Evolutionary conservation across 2,797 vertebrate species (phyloP), one percentile per base, ranked within the genome.

Genomic region (Denticeps clupeoides): DNA sequence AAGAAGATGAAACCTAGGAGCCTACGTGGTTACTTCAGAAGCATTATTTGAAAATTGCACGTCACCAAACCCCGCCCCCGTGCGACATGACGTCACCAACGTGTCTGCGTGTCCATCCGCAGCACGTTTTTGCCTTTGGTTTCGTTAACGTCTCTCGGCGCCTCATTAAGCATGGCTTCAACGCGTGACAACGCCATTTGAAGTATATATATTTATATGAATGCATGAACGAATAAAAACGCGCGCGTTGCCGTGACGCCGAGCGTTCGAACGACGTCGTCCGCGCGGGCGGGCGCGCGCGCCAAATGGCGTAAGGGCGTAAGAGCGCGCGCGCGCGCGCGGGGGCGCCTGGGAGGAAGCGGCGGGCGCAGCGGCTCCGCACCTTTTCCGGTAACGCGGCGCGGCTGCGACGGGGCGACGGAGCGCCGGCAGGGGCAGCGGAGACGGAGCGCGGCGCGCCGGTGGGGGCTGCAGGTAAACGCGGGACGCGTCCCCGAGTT

Each of bases 351-450:
- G 53, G 77, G 74, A 81, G 84, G 84, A 87, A 87, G 84, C 84
- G 79, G 82, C 78, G 70, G 77, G 69, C 76, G 80, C 76, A 76
- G 70, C 65, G 52, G 77, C 79, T 83, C 81, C 83, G 81, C 84
- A 82, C 84, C 83, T 86, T 84, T 87, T 87, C 84, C 84, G 80
- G 84, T 84, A 81, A 80, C 75, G 80, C 73, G 75, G 72, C 71
- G 68, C 72, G 60, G 65, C 68, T 62, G 68, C 61, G 63, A 66
- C 64, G 63, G 65, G 68, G 56, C 63, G 60, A 54, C 50, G 62
- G 58, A 55, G 33, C 60, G 59, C 58, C 38, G 75, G 68, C 60
- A 61, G 69, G 72, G 77, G 66, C 62, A 73, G 69, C 71, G 67
- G 75, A 66, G 73, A 69, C 66, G 59, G 64, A 67, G 52, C 67